Base-by-base conservation (phyloP, 2,113 vertebrate genomes). In the Ctenodactylus gundi region DNA sequence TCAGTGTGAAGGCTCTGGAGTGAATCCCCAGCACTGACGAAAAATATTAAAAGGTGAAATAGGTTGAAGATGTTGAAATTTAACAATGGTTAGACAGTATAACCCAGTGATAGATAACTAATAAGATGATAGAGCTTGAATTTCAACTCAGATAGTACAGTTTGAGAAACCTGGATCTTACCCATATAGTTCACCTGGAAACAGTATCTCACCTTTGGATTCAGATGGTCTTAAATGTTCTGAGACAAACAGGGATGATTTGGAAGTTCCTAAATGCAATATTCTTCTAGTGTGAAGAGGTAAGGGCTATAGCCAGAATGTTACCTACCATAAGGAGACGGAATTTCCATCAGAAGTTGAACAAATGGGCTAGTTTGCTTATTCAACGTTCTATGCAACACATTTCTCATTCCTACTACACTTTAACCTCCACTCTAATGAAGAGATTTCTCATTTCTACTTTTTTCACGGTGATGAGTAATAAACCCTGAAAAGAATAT, bases 361-460 rank as follows among this genome's bases (percentile, higher is more conserved):
- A 51, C 29, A 93, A 67, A 29, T 53, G 49, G 44, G 49, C 13
- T 82, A 58, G 57, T 85, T 46, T 93, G 60, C 60, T 90, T 78
- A 87, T 82, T 92, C 44, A 62, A 27, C 36, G 36, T 44, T 58
- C 15, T n/a, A 2, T 65, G 51, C 34, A 73, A 34, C 36, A 41
- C 34, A 57, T 82, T 65, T 41, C 49, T 88, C 34, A 76, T 27
- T 15, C 27, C 57, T 85, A 8, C 29, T 68, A 12, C n/a, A 77
- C 8, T 25, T 44, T 81, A 90, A 51, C 8, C 5, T 39, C 5
- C 34, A 57, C 27, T 39, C 23, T 46, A 80, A 78, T 57, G 60
- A 78, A 83, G 64, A 72, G 34, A 34, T 20, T 84, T 95, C 84
- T 75, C 73, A 46, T 83, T 94, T 93, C 46, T 89, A 78, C 44